phyloP scores from a whole-genome alignment of 2,888 invertebrate species.

The Troides helena region DNA sequence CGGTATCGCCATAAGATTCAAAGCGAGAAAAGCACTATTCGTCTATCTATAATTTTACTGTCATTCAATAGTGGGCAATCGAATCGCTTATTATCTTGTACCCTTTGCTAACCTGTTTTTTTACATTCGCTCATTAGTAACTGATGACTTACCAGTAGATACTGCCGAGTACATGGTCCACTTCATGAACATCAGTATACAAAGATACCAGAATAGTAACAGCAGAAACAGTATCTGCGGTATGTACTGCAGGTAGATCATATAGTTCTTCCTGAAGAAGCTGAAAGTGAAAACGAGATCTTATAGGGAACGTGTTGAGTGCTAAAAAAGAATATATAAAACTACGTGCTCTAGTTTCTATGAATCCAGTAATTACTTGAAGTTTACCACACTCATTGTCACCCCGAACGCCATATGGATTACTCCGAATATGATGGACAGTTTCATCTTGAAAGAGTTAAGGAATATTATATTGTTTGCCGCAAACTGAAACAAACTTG shows the following conservation, averaged over 20 bases:
- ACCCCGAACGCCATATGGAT: slow-evolving; percentile 88
- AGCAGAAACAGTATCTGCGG: slow-evolving; percentile 85
- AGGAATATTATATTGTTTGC: slow-evolving; percentile 85
- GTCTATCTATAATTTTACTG: no score
- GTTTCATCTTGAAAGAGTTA: slow-evolving; percentile 88
- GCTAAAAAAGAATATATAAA: slow-evolving; percentile 33
- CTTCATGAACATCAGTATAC: slow-evolving; percentile 84
- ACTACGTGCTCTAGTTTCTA: slow-evolving; percentile 64
- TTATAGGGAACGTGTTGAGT: slow-evolving; percentile 24
- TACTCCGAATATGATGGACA: slow-evolving; percentile 86
- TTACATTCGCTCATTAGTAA: not conserved
- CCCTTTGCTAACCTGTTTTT: no score
- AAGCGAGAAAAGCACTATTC: no score
- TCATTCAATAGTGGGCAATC: no score
- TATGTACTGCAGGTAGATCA: slow-evolving; percentile 83
- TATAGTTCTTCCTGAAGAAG: slow-evolving; percentile 69
- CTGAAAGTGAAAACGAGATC: slow-evolving; percentile 47
- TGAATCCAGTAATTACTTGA: slow-evolving; percentile 80
- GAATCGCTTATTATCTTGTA: no score
- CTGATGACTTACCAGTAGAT: slow-evolving; percentile 49
- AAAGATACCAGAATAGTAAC: slow-evolving; percentile 84
- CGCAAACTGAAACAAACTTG: slow-evolving; percentile 64
- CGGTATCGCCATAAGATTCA: no score
- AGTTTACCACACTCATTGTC: slow-evolving; percentile 82
- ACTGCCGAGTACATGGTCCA: slow-evolving; percentile 82